Conservation (phyloP, 2,113 vertebrate genomes). For the Apodemus speciosus region DNA sequence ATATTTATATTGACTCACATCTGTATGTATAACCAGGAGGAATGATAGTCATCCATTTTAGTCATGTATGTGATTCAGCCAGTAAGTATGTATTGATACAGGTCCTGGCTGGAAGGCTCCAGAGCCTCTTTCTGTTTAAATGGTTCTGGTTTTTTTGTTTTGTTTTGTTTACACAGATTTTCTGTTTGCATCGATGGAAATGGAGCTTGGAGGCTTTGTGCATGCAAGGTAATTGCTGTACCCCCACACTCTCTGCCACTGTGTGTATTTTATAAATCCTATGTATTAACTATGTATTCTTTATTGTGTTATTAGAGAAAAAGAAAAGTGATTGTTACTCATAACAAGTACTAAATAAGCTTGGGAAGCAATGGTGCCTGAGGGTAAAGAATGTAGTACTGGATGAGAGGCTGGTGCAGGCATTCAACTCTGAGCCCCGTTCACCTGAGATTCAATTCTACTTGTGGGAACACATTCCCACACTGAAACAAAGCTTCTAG, state of each 20-base stretch:
- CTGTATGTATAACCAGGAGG: constrained; percentile 17
- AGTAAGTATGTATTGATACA: not conserved
- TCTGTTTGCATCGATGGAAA: not conserved
- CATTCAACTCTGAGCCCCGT: too few species aligned
- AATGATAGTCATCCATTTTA: not conserved
- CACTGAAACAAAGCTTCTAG: not conserved
- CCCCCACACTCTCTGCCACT: too few species aligned
- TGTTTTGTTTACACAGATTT: not conserved
- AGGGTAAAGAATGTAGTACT: not conserved
- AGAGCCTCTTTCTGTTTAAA: not conserved
- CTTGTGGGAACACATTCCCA: not conserved
- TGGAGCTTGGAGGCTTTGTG: not conserved
- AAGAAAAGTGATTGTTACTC: not conserved
- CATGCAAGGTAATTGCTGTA: not conserved
- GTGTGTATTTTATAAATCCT: constrained; percentile 2
- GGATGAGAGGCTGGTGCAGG: not conserved
- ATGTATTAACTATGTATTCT: not conserved
- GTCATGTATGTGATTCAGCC: not conserved
- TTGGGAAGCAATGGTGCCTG: too few species aligned
- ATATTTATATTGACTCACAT: not conserved
- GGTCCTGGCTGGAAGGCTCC: not conserved
- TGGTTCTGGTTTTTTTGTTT: not conserved
- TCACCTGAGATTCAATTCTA: not conserved
- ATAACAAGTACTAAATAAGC: not conserved
- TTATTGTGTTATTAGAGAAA: not conserved